Evolutionary conservation across 2,888 invertebrate species (phyloP), one percentile per base, ranked within the genome.

Genomic region (Sphaerophoria rueppellii): DNA sequence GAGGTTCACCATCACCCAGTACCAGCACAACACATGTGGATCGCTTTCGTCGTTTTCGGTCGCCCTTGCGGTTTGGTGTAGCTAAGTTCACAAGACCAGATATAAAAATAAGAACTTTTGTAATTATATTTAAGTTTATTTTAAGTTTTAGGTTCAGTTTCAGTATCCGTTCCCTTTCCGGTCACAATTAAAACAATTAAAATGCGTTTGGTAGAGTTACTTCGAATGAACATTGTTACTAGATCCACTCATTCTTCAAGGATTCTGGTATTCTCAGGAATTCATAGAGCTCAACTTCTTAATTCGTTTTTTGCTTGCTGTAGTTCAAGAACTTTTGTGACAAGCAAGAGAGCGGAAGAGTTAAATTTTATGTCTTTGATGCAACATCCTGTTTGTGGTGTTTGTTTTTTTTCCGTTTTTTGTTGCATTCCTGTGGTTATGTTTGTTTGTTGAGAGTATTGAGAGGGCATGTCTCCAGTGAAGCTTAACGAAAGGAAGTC

Each of bases 181-280:
- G 52, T 43, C 60, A 46, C 52, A 54, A 76, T 69, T 69, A 32
- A 60, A 76, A 76, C 43, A 61, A 52, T 72, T 61, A 11, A 52
- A 63, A 12, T 37, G 16, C 16, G 37, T 65, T 35, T 50, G 7
- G 16, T 35, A 50, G 61, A 12, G 24, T n/a, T 4, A n/a, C 7
- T 48, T 14, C n/a, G 24, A 24, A 24, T 24, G 24, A 2, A 24
- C 24, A 24, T 2, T 2, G 24, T 24, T 24, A 24, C 2, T 24
- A 24, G 24, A 24, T 24, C 24, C 1, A 24, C 24, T 24, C 24
- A 11, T 43, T 9, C 6, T 43, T 6, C 4, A 43, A 11, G 43
- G 9, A 40, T 40, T 6, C 9, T 40, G 4, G 40, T 40, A 9
- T 40, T 40, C 7, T 6, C 9, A 40, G 40, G 9, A 43, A 12